Base-by-base conservation (phyloP, 2,888 invertebrate genomes). In the Kryphioiulus occultus region DNA sequence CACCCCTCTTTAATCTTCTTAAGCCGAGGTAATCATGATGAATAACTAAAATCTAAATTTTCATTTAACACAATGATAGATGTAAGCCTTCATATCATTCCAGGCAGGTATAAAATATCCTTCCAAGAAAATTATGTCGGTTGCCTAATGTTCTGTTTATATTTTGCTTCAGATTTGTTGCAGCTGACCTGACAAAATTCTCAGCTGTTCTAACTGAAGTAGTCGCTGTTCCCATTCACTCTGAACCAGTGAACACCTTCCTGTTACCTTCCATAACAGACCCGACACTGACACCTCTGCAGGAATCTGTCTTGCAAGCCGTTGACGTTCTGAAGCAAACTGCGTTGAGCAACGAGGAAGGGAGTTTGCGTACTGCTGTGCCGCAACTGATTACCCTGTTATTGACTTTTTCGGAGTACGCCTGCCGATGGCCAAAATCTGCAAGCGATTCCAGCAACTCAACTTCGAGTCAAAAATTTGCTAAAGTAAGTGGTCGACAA, bases 1-100 rank as follows among this genome's bases (percentile, higher is more conserved):
- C 98, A 5, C 95, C 96, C 88, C 95, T 99, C 88, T 99, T 98
- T 93, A 96, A 96, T 90, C 97, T 97, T 91, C 96, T 98, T 90
- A 94, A 95, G 91, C 92, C 94, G 88, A 95, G 95, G 95, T 96
- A 90, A 92, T 93, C 91, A n/a, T n/a, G n/a, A n/a, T n/a, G n/a
- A n/a, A n/a, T n/a, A n/a, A n/a, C n/a, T n/a, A n/a, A n/a, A n/a
- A n/a, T n/a, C n/a, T n/a, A n/a, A n/a, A n/a, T n/a, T n/a, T n/a
- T n/a, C n/a, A n/a, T n/a, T n/a, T n/a, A n/a, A n/a, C n/a, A n/a
- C n/a, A n/a, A n/a, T n/a, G n/a, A n/a, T n/a, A n/a, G n/a, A n/a
- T n/a, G n/a, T n/a, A n/a, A n/a, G n/a, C n/a, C n/a, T n/a, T n/a
- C n/a, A n/a, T n/a, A n/a, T n/a, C n/a, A n/a, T n/a, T n/a, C n/a